Evolutionary conservation across 2,888 invertebrate species (phyloP), one percentile per base, ranked within the genome.

Genomic region (Mesoligia furuncula): DNA sequence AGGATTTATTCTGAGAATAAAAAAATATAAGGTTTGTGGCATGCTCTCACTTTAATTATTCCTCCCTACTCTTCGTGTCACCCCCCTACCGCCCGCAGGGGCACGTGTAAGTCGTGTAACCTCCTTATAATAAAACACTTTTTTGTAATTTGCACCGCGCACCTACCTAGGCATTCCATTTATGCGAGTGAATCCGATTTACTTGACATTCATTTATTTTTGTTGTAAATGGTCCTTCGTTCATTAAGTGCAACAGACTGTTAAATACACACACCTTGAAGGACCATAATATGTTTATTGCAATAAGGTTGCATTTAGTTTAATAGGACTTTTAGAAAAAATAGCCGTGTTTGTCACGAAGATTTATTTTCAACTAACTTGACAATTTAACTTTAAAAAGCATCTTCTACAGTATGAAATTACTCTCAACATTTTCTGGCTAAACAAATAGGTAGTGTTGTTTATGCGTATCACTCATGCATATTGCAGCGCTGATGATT

Each of bases 1-100:
- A 0, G 98, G 98, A 89, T 97, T 97, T 89, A 98, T 97, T 89
- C 98, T 97, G 91, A 31, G 88, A 92, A 91, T 83, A 77, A 89
- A 90, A 31, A 90, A 78, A 83, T 42, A 84, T 76, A 59, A 64
- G 69, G 65, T 64, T 85, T 65, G 75, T 51, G 31, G 57, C 54
- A 61, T 66, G 74, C 88, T 85, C 85, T 85, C 62, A 79, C 45
- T 87, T 84, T 85, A 89, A 88, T 89, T 85, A 84, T 81, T 73
- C 61, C 68, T 75, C 61, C 72, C 69, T 36, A 15, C 73, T 70
- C 31, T n/a, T 39, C 66, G 48, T 39, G 20, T 27, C 48, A n/a
- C 57, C 62, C 11, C 57, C 11, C 17, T 31, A 13, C 62, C 42
- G 0, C 54, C 48, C 67, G 24, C 48, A 0, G 61, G 45, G 48